Base-by-base conservation (phyloP, 2,797 vertebrate species). In the Netta rufina region DNA sequence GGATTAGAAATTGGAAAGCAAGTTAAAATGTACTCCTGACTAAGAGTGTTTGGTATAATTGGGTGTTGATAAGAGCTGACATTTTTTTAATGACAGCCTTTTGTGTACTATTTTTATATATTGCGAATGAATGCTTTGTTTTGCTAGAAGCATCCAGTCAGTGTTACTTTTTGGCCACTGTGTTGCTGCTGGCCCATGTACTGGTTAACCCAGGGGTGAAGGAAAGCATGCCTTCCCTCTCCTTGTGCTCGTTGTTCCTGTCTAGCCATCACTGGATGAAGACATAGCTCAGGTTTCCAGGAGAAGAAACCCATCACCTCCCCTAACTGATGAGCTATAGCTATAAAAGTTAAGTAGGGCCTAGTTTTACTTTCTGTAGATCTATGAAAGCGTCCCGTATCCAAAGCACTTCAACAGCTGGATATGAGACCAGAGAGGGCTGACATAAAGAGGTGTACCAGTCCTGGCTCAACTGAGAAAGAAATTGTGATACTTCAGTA, bases 201-300 rank as follows among this genome's bases (percentile, higher is more conserved):
- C 54, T 27, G 53, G 5, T 17, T 47, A 4, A 36, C 11, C 18
- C 4, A 2, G 8, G 62, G 36, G n/a, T 54, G 45, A n/a, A 17
- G 41, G 39, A 61, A 77, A 21, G 16, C 5, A 0, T 14, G 8
- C 16, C 60, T 58, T 66, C 45, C 30, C 38, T 39, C 39, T n/a
- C 2, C 0, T 6, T 32, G 8, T 7, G 8, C 58, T 39, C 6
- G 4, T 0, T 25, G 20, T 11, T 64, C 16, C 38, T 54, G 14
- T 24, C 38, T 7, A 12, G 8, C 2, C 7, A 0, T 1, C 51
- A 22, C 54, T 75, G 72, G 47, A 13, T 39, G 21, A 69, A 67
- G 57, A 28, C 1, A 0, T 13, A 54, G 30, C 30, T 75, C 49
- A 17, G 15, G n/a, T 27, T 75, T 83, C 32, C 30, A 53, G 51